Conservation (phyloP, 2,888 invertebrate genomes). For the Tipula helvola region DNA sequence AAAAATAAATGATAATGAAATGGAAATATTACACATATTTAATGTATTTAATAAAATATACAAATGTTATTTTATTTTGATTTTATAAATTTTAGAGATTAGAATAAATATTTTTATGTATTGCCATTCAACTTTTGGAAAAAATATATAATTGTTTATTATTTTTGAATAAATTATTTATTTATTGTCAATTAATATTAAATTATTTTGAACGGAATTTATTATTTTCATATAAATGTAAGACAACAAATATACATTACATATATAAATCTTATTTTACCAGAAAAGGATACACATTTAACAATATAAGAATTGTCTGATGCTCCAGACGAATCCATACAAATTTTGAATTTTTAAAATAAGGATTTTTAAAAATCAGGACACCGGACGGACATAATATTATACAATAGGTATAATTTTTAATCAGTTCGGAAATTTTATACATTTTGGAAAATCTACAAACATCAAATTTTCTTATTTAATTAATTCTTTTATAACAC, state of each 20-base stretch:
- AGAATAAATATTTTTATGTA: background rate
- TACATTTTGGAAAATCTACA: background rate
- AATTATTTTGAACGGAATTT: background rate
- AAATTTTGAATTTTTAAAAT: background rate
- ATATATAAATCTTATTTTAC: background rate
- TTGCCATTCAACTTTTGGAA: background rate
- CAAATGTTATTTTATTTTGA: background rate
- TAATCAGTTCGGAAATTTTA: background rate
- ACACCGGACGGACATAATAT: background rate
- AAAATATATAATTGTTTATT: background rate
- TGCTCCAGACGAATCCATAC: background rate
- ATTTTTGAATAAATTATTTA: background rate
- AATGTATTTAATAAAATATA: background rate
- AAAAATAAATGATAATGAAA: background rate
- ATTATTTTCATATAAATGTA: background rate
- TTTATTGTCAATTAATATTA: slow-evolving; percentile 9
- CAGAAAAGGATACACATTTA: background rate
- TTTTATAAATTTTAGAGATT: background rate
- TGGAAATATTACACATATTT: background rate
- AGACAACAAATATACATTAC: background rate
- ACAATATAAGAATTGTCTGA: background rate
- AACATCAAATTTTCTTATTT: background rate
- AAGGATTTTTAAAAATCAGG: background rate
- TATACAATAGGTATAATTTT: background rate
- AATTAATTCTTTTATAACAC: background rate